phyloP scores from a whole-genome alignment of 1,140 invertebrate genomes.

The Macrobrachium rosenbergii region DNA sequence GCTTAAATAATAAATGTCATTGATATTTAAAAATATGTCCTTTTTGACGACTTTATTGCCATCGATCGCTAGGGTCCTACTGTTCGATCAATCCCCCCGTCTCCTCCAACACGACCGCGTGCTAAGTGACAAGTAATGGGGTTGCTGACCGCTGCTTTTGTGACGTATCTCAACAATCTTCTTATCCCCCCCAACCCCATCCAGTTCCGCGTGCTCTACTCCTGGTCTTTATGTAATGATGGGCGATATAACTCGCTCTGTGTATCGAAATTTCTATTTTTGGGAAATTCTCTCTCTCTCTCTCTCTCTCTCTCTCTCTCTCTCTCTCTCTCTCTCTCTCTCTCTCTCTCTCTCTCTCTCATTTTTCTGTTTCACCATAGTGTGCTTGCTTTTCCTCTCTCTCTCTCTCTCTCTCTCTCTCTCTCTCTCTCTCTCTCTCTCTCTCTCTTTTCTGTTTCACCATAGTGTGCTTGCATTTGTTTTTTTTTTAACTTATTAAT shows the following conservation, averaged over 20 bases:
- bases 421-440: conserved; percentile 26
- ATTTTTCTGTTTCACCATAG: not conserved
- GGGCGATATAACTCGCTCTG: too few species aligned
- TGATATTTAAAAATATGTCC: not conserved
- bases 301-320: conserved; percentile 32
- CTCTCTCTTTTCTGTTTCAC: not conserved
- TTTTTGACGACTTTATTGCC: not conserved
- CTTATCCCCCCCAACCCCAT: not conserved
- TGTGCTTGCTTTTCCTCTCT: not conserved
- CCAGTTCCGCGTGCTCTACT: not conserved
- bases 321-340: conserved; percentile 33
- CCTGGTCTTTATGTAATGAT: not conserved
- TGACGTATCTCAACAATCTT: conserved; percentile 1
- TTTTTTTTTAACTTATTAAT: not conserved
- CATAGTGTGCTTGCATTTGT: not conserved
- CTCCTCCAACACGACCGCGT: too few species aligned
- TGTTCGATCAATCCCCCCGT: not conserved
- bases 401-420: conserved; percentile 36
- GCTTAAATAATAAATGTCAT: not conserved
- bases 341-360: conserved; percentile 24
- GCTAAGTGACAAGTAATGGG: too few species aligned
- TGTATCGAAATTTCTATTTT: too few species aligned
- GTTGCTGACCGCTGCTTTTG: not conserved
- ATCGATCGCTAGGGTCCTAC: not conserved
- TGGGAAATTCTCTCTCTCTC: conserved; percentile 1